Evolutionary conservation across 53 echinoderm and acorn worm genomes (phyloP), one percentile per base, ranked within the genome.

Genomic region (Paracentrotus lividus): DNA sequence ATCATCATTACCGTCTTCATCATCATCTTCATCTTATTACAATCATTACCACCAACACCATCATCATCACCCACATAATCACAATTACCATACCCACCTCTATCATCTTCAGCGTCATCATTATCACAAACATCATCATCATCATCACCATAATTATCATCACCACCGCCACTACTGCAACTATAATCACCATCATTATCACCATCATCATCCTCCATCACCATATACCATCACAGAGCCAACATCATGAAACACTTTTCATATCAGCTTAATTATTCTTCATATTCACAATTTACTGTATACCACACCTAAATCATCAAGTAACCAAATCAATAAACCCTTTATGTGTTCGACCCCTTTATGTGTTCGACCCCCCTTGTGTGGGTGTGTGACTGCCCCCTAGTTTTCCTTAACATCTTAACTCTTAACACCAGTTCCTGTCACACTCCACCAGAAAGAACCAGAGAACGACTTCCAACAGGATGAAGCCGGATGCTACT

Each of bases 401-500:
- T 27, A n/a, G 4, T 56, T 53, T 88, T 88, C 57, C 88, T 88
- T 88, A 57, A 53, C 88, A 45, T 26, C 31, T 56, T 54, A 14
- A 21, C 88, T 55, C 58, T 59, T 55, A 38, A 52, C 88, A 57
- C 81, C 95, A 96, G 97, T 97, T 93, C 97, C 97, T 8, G 96
- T 97, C 85, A 97, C 97, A 85, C 94, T 97, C 68, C 95, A 96
- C 42, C 96, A 96, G 81, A 94, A 94, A 49, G 97, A 97, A 88
- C 97, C 96, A 13, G 97, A 96, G 52, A 95, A 96, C 44, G 96
- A 97, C 86, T 93, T 93, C 93, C 96, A 96, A 91, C 94, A 95
- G 76, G 97, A 97, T 24, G 96, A 96, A 92, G 93, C 96, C 2
- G 97, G 97, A 26, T 97, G 97, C 94, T 97, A 97, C 96, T 97